Percentiles rank a stretch among this genome's conserved stretches.
These are phyloP conservation scores for Fulica atra DNA, from an alignment of 2,113 vertebrate species.

Conservation along the genomic window DNA sequence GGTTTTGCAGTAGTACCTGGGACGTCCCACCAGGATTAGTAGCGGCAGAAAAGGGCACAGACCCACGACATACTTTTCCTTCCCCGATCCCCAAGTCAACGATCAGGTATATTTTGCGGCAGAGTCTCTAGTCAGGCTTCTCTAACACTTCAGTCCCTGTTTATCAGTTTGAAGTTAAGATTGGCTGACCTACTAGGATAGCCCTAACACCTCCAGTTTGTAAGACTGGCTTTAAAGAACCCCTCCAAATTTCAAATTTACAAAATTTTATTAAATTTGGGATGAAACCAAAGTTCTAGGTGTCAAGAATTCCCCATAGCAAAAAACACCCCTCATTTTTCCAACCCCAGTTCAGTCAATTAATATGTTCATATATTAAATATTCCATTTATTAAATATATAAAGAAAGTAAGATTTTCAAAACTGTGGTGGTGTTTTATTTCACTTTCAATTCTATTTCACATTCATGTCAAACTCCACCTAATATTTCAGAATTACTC, in stretches of 20 bases:
- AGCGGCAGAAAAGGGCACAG: not conserved
- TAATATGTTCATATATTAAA: not conserved
- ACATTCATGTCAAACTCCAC: not conserved
- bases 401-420: not conserved
- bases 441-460: not conserved
- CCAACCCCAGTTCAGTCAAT: not conserved
- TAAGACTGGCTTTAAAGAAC: not conserved
- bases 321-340: not conserved
- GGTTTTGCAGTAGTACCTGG: not conserved
- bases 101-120: not conserved
- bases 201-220: not conserved
- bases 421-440: not conserved
- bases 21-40: not conserved
- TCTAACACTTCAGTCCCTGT: not conserved
- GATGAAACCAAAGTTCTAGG: not conserved
- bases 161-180: not conserved
- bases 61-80: not conserved
- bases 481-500: not conserved
- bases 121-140: accelerated
- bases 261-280: not conserved
- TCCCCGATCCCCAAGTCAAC: not conserved
- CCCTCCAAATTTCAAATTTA: not conserved
- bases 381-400: not conserved
- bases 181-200: not conserved
- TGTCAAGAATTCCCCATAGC: not conserved